phyloP scores from a whole-genome alignment of 1,140 invertebrate genomes.

The Microplitis mediator region DNA sequence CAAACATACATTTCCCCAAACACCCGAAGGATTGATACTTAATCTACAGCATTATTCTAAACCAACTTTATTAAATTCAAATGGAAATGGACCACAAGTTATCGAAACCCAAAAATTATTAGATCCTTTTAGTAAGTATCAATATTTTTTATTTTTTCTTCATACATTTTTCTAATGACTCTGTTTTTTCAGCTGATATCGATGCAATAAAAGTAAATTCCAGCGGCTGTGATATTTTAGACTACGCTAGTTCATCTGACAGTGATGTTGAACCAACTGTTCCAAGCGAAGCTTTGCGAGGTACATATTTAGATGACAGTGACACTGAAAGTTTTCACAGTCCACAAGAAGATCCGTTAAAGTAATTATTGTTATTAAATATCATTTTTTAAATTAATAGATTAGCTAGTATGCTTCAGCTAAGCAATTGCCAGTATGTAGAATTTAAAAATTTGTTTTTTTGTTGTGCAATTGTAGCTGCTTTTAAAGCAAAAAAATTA shows the following conservation, averaged over 20 bases:
- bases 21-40: slow-evolving; percentile 66
- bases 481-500: slow-evolving; percentile 34
- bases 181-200: slow-evolving; percentile 62
- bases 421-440: slow-evolving; percentile 4
- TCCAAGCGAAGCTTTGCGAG: slow-evolving; percentile 70
- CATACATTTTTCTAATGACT: not conserved
- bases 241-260: slow-evolving; percentile 77
- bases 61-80: slow-evolving; percentile 39
- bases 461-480: slow-evolving; percentile 37
- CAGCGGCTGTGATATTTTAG: slow-evolving; percentile 67
- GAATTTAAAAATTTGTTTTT: not conserved
- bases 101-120: slow-evolving; percentile 48
- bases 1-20: slow-evolving; percentile 65
- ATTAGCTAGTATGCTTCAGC: slow-evolving; percentile 5
- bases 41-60: slow-evolving; percentile 66
- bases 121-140: slow-evolving; percentile 66
- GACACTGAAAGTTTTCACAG: slow-evolving; percentile 80
- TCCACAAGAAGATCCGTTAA: slow-evolving; percentile 77
- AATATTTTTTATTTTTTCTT: not conserved
- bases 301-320: slow-evolving; percentile 72
- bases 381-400: too few relatives aligned
- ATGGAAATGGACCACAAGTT: slow-evolving; percentile 44
- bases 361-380: slow-evolving; percentile 62
- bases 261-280: slow-evolving; percentile 73
- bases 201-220: slow-evolving; percentile 65